phyloP scores from a whole-genome alignment of 2,888 invertebrate species.

The Auanema freiburgensis region DNA sequence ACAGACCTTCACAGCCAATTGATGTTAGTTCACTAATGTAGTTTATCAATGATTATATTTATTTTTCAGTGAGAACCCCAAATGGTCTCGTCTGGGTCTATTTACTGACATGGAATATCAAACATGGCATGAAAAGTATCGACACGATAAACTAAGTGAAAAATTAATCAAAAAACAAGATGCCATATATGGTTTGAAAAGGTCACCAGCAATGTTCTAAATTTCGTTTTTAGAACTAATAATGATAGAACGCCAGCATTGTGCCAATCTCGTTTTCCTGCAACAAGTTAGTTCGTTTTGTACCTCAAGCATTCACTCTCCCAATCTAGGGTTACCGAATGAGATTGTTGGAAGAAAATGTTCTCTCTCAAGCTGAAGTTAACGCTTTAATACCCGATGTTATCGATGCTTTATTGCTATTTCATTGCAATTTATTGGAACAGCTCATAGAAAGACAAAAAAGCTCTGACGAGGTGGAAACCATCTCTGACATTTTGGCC shows the following conservation, averaged over 20 bases:
- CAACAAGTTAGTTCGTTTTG: conserved; percentile 23
- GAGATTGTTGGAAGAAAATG: conserved; percentile 41
- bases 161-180: conserved; percentile 49
- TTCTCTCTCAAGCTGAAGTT: conserved; percentile 36
- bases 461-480: conserved; percentile 43
- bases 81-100: conserved; percentile 20
- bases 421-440: conserved; percentile 56
- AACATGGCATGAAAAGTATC: conserved; percentile 49
- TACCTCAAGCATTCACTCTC: background rate
- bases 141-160: conserved; percentile 27
- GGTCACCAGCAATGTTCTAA: background rate
- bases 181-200: conserved; percentile 39
- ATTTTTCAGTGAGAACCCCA: conserved; percentile 16
- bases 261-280: conserved; percentile 48
- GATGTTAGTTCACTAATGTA: conserved; percentile 9
- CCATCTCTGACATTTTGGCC: conserved; percentile 55
- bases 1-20: conserved; percentile 9
- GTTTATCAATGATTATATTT: background rate
- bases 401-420: conserved; percentile 56
- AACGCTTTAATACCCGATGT: conserved; percentile 55
- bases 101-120: conserved; percentile 35
- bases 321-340: conserved; percentile 33
- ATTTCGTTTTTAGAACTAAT: conserved; percentile 43
- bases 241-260: conserved; percentile 41
- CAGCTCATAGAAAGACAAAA: conserved; percentile 42